Conservation (phyloP, 2,888 invertebrate genomes). For the Tuberolachnus salignus region DNA sequence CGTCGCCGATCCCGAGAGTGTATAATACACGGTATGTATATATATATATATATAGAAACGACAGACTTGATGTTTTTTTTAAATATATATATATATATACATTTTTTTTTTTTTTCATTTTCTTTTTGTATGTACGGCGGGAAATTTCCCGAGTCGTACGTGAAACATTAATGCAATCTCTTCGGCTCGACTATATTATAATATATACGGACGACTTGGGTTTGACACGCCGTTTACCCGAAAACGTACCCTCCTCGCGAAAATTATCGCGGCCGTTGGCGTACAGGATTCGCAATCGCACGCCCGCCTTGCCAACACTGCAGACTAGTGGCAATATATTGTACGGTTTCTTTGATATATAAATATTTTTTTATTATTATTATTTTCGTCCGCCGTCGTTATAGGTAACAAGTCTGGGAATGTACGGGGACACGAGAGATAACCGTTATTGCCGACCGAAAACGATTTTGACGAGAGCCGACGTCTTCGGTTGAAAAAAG, state of each 20-base stretch:
- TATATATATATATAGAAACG: not conserved
- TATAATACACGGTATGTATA: not conserved
- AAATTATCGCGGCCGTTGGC: not conserved
- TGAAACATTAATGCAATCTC: slow-evolving; percentile 30
- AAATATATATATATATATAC: too few relatives aligned
- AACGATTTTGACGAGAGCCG: too few relatives aligned
- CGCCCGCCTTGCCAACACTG: too few relatives aligned
- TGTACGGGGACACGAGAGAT: too few relatives aligned
- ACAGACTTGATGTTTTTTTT: too few relatives aligned
- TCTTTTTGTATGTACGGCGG: not conserved
- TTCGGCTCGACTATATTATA: slow-evolving; percentile 9
- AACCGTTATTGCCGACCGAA: too few relatives aligned
- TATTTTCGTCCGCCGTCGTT: not conserved
- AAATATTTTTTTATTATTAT: not conserved
- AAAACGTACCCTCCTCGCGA: not conserved
- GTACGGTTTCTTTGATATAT: too few relatives aligned
- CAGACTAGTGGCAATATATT: too few relatives aligned
- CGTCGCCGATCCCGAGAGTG: not conserved
- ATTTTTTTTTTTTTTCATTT: slow-evolving; percentile 5
- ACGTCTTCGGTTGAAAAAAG: too few relatives aligned
- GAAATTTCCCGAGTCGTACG: slow-evolving; percentile 10
- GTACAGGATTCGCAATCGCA: not conserved
- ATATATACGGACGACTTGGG: slow-evolving; percentile 33
- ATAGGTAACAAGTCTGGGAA: too few relatives aligned
- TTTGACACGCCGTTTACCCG: slow-evolving; percentile 43